A percentile compares a stretch with the other conserved stretches of the same genome.
phyloP scores from a whole-genome alignment of 2,888 invertebrate species.

The Thera britannica region DNA sequence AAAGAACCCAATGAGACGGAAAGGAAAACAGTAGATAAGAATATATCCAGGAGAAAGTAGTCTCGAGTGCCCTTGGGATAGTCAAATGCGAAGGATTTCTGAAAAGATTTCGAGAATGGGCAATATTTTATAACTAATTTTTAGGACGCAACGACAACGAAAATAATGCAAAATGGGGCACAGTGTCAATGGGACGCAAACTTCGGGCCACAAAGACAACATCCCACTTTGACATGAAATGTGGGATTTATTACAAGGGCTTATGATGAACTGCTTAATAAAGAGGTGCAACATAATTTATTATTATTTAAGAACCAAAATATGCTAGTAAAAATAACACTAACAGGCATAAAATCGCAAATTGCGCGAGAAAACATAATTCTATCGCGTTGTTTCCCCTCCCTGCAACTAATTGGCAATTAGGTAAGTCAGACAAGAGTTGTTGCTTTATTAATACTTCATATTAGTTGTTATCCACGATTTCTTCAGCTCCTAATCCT shows the following conservation, averaged over 20 bases:
- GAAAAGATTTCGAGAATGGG: constrained; percentile 9
- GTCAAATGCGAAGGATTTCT: constrained; percentile 17
- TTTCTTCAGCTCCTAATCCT: neutral
- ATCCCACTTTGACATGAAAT: neutral
- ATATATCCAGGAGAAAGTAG: constrained; percentile 25
- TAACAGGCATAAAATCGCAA: constrained; percentile 33
- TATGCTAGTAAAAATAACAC: neutral
- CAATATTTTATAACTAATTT: constrained; percentile 13
- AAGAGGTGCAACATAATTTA: neutral
- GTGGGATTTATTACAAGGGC: neutral
- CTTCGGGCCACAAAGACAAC: too few species aligned
- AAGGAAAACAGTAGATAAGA: constrained; percentile 31
- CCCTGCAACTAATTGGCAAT: constrained; percentile 37
- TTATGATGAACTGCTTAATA: neutral
- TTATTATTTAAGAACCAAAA: neutral
- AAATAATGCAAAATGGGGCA: too few species aligned
- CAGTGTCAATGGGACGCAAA: too few species aligned
- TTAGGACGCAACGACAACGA: too few species aligned
- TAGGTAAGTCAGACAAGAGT: constrained; percentile 34
- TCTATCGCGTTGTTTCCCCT: constrained; percentile 17
- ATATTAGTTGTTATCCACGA: constrained; percentile 1
- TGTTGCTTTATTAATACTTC: constrained; percentile 32
- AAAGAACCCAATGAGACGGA: constrained; percentile 32
- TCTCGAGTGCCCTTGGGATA: constrained; percentile 24
- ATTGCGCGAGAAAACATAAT: constrained; percentile 29